Evolutionary conservation across 2,888 invertebrate species (phyloP).

Genomic region (Caenorhabditis angaria): DNA sequence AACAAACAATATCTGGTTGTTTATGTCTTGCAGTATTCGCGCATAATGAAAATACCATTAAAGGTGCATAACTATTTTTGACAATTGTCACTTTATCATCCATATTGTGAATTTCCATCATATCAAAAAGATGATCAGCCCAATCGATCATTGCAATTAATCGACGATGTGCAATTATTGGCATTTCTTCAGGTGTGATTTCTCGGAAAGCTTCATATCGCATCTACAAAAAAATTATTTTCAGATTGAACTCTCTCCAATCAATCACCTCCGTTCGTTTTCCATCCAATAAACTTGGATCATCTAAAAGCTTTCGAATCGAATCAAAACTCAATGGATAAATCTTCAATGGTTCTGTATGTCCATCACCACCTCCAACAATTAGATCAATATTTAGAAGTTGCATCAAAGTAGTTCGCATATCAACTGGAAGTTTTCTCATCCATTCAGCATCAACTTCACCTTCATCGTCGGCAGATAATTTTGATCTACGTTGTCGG

Average conservation of each 20-base stretch:
- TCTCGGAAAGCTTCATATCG: constrained; percentile 68
- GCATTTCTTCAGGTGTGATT: constrained; percentile 60
- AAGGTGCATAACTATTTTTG: constrained; percentile 66
- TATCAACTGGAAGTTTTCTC: constrained; percentile 70
- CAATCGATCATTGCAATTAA: constrained; percentile 69
- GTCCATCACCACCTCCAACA: constrained; percentile 57
- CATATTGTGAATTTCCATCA: constrained; percentile 68
- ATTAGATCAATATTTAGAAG: constrained; percentile 69
- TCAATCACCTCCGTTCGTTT: constrained; percentile 67
- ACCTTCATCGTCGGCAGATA: constrained; percentile 50
- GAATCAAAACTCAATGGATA: constrained; percentile 65
- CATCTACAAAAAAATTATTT: constrained; percentile 55
- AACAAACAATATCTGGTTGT: constrained; percentile 56
- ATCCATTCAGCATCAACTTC: constrained; percentile 68
- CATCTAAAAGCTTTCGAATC: constrained; percentile 64
- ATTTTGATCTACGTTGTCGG: constrained; percentile 47
- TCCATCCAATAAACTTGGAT: constrained; percentile 67
- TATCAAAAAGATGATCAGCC: constrained; percentile 69
- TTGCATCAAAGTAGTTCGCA: constrained; percentile 70
- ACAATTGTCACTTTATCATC: constrained; percentile 69
- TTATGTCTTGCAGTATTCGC: constrained; percentile 46
- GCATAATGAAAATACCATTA: constrained; percentile 61
- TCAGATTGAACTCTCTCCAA: neutral
- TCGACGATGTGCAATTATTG: constrained; percentile 64
- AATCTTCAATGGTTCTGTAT: constrained; percentile 49